Base-by-base conservation (phyloP, 2,888 invertebrate species). In the Achlya flavicornis region DNA sequence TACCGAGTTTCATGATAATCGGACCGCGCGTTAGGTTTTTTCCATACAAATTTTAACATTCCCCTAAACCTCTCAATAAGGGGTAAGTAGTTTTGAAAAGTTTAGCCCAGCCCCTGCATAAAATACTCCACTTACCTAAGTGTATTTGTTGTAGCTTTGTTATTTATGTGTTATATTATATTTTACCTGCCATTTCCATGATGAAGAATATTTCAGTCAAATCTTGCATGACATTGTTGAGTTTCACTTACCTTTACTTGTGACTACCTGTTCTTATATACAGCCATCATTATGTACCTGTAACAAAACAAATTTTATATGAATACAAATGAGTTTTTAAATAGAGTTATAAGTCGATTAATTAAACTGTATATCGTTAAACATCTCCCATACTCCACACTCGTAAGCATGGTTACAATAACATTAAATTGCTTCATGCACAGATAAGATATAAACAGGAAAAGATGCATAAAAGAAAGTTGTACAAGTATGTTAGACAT, bases 221-320 rank as follows among this genome's bases (percentile, higher is more conserved):
- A 35, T 46, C 46, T n/a, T 7, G 6, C 5, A 5, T 46, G 46
- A 46, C 46, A 46, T n/a, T 46, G n/a, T n/a, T 4, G 41, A 14
- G 60, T 60, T 60, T 60, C 41, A 43, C 60, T 60, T 60, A 60
- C 59, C 58, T 58, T 58, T 41, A 41, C 41, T 38, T 38, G 16
- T 38, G n/a, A 59, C 59, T 59, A 59, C 60, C 60, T 60, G 53
- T 10, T 19, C 53, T 53, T 19, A n/a, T n/a, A n/a, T n/a, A 35
- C n/a, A 10, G n/a, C n/a, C 1, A 46, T n/a, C n/a, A n/a, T 6
- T 46, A n/a, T 5, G 6, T 72, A 72, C 70, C 74, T 74, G 71
- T 12, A 74, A 74, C 74, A 74, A 74, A 61, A 11, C 58, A 70
- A 68, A 62, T 6, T 0, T 26, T 58, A 4, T 26, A 60, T 60